A percentile compares a stretch with the other conserved stretches of the same genome.
Conservation (phyloP, 2,113 vertebrate genomes). For the Oncorhynchus nerka region DNA sequence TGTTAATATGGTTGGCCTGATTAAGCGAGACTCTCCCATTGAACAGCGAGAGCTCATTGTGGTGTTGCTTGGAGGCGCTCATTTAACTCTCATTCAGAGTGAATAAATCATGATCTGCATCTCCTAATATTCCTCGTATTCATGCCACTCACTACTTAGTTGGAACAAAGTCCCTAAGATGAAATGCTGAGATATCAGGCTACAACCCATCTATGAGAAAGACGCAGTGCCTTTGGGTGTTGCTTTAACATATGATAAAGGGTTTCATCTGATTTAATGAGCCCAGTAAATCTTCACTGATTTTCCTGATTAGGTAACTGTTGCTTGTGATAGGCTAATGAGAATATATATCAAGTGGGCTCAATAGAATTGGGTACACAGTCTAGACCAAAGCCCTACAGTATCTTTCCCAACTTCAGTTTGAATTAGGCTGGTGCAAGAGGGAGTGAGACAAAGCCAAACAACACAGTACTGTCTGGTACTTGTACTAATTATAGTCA, state of each 20-base stretch:
- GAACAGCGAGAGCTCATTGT: conserved; percentile 33
- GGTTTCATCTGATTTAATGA: conserved; percentile 59
- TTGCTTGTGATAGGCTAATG: conserved; percentile 65
- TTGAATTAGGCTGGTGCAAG: conserved; percentile 55
- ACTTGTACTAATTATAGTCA: conserved; percentile 39
- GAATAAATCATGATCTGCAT: conserved; percentile 24
- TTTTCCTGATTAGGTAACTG: conserved; percentile 65
- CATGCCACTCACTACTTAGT: neutral
- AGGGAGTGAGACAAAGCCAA: conserved; percentile 42
- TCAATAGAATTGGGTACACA: conserved; percentile 60
- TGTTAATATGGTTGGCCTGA: conserved; percentile 55
- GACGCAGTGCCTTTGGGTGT: conserved; percentile 22
- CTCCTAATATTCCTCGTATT: neutral
- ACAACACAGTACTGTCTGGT: conserved; percentile 50
- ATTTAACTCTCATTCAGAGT: conserved; percentile 11
- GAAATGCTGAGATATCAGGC: neutral
- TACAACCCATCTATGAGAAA: conserved; percentile 29
- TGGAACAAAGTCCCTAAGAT: too few relatives aligned
- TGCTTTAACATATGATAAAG: conserved; percentile 30
- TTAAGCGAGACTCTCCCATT: conserved; percentile 34
- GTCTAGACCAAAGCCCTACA: conserved; percentile 21
- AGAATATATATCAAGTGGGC: conserved; percentile 60
- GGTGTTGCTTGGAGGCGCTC: neutral
- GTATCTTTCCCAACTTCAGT: conserved; percentile 42
- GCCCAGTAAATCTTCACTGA: conserved; percentile 63